Evolutionary conservation across 2,113 vertebrate species (phyloP), one percentile per base, ranked within the genome.

Genomic region (Tetrax tetrax): DNA sequence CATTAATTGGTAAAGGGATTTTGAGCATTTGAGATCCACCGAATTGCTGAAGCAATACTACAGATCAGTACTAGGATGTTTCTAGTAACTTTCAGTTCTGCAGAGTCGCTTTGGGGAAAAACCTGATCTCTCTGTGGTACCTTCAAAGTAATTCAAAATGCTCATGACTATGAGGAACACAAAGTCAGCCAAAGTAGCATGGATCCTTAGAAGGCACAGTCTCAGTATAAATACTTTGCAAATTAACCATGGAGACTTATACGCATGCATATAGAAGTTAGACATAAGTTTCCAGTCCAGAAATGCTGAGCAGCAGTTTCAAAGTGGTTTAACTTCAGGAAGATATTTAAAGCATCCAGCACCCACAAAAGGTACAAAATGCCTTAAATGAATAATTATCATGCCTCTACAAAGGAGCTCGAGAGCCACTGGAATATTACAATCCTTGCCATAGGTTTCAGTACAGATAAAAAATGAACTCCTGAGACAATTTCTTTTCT

Each of bases 1-100:
- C 64, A 75, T 78, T 93, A 91, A 84, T 7, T 37, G 51, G 65
- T 64, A 84, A 82, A 91, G 57, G 37, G 53, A 95, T 87, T 94
- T 68, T 71, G 65, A 90, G 82, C 48, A 60, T 33, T 96, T 68
- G 82, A 71, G 61, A 91, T 41, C 43, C 56, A 87, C 47, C 69
- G 91, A 87, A 93, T 79, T 91, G 74, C 64, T 79, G 70, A 82
- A 89, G 84, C 57, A 85, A 79, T 76, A 87, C 6, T 56, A 48
- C 79, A 82, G 63, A 85, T 84, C 35, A 95, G 61, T 37, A 68
- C 43, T 89, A 56, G 47, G 61, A 84, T 19, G 10, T 68, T 79
- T 84, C 74, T 60, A 93, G 53, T 76, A 87, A 89, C 78, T 77
- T 92, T 31, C 56, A 91, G 29, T 63, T 94, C 85, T 82, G 65